Evolutionary conservation across 2,113 vertebrate genomes (phyloP).

Genomic region (Eptatretus burgeri): DNA sequence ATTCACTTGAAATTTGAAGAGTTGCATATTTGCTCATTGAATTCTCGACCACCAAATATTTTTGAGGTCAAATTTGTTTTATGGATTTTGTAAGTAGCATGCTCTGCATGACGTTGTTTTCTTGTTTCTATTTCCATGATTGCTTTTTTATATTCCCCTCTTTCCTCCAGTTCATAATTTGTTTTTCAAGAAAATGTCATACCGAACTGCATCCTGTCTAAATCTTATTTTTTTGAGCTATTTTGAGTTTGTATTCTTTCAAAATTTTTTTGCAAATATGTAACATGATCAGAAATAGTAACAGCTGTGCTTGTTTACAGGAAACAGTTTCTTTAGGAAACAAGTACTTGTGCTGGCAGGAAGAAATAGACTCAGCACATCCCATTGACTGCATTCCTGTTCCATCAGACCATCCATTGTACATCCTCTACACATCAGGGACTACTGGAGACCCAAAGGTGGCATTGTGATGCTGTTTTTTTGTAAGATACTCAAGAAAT

Average conservation of each 20-base stretch:
- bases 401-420: conserved; percentile 49
- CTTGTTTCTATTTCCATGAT: conserved; percentile 9
- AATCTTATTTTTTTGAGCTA: background rate
- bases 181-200: conserved; percentile 7
- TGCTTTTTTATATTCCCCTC: background rate
- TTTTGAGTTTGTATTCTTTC: background rate
- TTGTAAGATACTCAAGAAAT: no score
- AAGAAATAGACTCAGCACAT: conserved; percentile 39
- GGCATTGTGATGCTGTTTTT: conserved; percentile 6
- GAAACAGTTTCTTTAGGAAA: conserved; percentile 24
- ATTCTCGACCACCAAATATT: no score
- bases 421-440: conserved; percentile 79
- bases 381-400: conserved; percentile 40
- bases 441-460: conserved; percentile 85
- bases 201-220: background rate
- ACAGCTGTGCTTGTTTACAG: conserved; percentile 16
- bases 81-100: no score
- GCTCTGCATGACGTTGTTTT: no score
- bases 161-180: background rate
- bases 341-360: conserved; percentile 49
- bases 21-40: no score
- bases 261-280: background rate
- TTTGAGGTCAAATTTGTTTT: no score
- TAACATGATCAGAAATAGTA: background rate
- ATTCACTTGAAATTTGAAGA: no score